phyloP scores from a whole-genome alignment of 37 sponge, comb jelly and placozoan genomes.

The Tethya wilhelma region DNA sequence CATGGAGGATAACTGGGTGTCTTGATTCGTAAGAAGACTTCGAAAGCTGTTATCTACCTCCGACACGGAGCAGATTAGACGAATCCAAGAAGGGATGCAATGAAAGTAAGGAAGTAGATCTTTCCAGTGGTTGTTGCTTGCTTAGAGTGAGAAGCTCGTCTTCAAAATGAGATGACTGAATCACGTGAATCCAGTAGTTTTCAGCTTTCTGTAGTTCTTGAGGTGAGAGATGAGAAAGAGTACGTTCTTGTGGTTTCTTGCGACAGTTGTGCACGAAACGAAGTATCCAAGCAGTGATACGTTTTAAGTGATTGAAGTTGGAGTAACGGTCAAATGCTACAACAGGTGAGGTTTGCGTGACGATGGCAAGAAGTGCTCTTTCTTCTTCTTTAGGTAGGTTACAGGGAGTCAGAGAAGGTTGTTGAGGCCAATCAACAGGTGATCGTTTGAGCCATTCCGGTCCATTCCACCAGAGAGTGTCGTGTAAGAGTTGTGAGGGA shows the following conservation, averaged over 20 bases:
- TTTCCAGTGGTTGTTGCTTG: no score
- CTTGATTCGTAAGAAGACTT: background rate
- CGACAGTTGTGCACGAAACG: no score
- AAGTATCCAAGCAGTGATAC: no score
- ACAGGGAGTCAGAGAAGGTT: background rate
- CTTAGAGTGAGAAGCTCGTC: constrained; percentile 4
- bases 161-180: background rate
- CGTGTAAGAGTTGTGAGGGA: no score
- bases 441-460: constrained; percentile 3
- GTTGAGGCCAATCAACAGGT: constrained; percentile 30
- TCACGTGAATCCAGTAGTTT: constrained; percentile 8
- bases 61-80: no score
- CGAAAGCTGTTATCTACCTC: background rate
- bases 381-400: constrained; percentile 1
- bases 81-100: no score
- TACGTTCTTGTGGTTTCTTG: no score
- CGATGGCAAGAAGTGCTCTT: background rate
- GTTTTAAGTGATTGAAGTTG: no score
- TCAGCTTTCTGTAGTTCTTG: constrained; percentile 10
- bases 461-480: no score
- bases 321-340: no score
- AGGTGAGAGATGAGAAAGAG: constrained; percentile 1
- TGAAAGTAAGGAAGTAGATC: no score
- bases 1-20: background rate
- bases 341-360: background rate